Base-by-base conservation (phyloP, 2,797 vertebrate genomes). In the Chromis chromis region DNA sequence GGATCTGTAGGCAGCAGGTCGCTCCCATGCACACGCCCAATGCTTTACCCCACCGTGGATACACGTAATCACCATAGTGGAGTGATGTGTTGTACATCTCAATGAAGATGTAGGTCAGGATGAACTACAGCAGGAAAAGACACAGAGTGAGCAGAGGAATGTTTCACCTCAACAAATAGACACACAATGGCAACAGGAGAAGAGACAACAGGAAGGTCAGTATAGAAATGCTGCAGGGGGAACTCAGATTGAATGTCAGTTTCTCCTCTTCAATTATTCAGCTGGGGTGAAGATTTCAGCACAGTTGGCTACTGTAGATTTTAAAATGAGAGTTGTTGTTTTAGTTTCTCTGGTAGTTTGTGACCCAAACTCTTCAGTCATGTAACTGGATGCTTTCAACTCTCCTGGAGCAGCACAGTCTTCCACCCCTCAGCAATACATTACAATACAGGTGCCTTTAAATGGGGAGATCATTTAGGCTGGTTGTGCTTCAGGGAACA, bases 31-130 rank as follows among this genome's bases (percentile, higher is more conserved):
- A 96, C 71, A 96, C 79, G 0, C 96, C 96, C 67, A 97, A 79
- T 0, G 93, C 94, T 65, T 88, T 96, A 6, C 95, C 95, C 96
- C 96, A 96, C 22, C 42, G 84, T 0, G 96, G 95, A 83, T 88
- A 96, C 76, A 91, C 87, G 6, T 96, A 96, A 13, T 59, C 36
- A 4, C 95, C 95, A 0, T 96, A 96, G 24, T 24, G 84, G 49
- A 96, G 93, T 0, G 93, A 50, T 0, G 94, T 94, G 54, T 87
- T 90, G 86, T 95, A 95, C 93, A 96, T 95, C 83, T 96, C 95
- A 28, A 96, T 93, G 88, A 96, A 96, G 82, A 96, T 91, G 81
- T 95, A 96, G 71, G 93, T 88, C 81, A 97, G 90, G 65, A 94
- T 95, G 81, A 96, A 95, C 95, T 96, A 70, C 28, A 70, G n/a